Percentiles rank a stretch among this genome's conserved stretches.
Evolutionary conservation across 2,113 vertebrate species (phyloP).

Genomic region (Zosterops lateralis): DNA sequence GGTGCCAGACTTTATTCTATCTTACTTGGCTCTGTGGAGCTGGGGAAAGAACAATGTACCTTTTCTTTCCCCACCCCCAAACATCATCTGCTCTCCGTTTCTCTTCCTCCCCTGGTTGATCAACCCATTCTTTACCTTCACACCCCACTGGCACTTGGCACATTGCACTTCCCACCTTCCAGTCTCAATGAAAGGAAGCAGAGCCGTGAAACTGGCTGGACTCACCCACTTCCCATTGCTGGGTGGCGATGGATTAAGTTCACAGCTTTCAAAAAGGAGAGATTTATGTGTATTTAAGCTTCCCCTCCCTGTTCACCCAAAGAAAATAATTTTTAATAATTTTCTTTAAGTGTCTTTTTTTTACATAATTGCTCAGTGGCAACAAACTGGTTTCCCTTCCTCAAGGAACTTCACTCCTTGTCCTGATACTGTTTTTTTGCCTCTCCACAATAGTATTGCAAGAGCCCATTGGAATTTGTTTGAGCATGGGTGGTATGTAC

Average conservation of each 20-base stretch:
- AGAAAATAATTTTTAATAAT: not conserved
- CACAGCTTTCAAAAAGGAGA: not conserved
- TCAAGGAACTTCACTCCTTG: not conserved
- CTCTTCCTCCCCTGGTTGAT: not conserved
- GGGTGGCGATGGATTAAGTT: slow-evolving; percentile 5
- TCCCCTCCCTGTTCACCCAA: not conserved
- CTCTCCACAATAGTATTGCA: not conserved
- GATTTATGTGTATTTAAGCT: not conserved
- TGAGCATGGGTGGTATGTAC: not conserved
- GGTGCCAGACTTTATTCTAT: slow-evolving; percentile 45
- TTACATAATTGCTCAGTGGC: not conserved
- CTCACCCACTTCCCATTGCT: slow-evolving; percentile 56
- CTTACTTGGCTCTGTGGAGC: not conserved
- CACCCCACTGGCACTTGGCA: not conserved
- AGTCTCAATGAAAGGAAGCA: slow-evolving; percentile 56
- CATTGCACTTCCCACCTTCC: slow-evolving; percentile 2
- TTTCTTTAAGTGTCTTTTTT: not conserved
- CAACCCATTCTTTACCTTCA: slow-evolving; percentile 29
- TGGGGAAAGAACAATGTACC: slow-evolving; percentile 41
- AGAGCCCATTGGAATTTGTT: slow-evolving; percentile 30
- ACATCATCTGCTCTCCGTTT: slow-evolving; percentile 25
- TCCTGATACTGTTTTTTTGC: not conserved
- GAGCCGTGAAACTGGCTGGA: slow-evolving; percentile 24
- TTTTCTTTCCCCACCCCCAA: slow-evolving; percentile 23
- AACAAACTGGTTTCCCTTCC: not conserved